Conservation (phyloP, 2,113 vertebrate species). For the Oncorhynchus keta region DNA sequence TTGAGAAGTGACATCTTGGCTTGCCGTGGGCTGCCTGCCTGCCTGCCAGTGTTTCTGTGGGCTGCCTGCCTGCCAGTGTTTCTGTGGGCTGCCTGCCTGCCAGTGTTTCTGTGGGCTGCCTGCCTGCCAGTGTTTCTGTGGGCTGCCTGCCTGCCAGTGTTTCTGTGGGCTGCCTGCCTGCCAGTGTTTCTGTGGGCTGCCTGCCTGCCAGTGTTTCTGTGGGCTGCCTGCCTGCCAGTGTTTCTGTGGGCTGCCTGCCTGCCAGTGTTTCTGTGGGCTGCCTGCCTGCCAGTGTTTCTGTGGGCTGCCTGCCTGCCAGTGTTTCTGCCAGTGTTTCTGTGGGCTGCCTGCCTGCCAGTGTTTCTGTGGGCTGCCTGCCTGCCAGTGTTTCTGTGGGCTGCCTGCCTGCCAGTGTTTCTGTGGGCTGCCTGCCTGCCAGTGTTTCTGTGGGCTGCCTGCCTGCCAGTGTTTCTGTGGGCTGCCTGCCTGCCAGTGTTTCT, state of each 20-base stretch:
- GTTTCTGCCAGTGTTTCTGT: too few species aligned
- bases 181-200: too few species aligned
- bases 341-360: background rate
- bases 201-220: too few species aligned
- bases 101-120: constrained; percentile 12
- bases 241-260: background rate
- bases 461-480: too few species aligned
- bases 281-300: too few species aligned
- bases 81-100: background rate
- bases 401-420: constrained; percentile 4
- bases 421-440: background rate
- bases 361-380: too few species aligned
- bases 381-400: background rate
- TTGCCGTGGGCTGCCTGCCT: constrained; percentile 4
- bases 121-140: too few species aligned
- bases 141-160: constrained; percentile 1
- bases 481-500: constrained; percentile 7
- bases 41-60: constrained; percentile 11
- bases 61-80: background rate
- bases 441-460: too few species aligned
- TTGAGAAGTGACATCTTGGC: constrained; percentile 45
- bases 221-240: background rate
- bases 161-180: background rate
- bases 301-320: background rate
- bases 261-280: too few species aligned